Evolutionary conservation across 2,888 invertebrate genomes (phyloP).

Genomic region (Piscicola geometra): DNA sequence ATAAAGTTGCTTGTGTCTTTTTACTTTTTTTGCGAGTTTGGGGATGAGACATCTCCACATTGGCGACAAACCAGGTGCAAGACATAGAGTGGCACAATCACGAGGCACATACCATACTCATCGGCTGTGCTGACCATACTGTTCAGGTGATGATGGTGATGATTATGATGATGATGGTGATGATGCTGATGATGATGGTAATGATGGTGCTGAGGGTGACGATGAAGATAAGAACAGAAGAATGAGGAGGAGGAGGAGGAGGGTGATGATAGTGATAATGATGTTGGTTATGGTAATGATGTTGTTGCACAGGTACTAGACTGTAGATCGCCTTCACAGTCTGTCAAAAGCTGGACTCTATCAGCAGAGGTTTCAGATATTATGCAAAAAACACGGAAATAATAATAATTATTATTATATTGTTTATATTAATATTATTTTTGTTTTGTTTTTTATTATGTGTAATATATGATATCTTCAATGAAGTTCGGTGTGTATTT

Average conservation of each 20-base stretch:
- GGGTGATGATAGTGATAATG: neutral
- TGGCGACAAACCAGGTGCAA: constrained; percentile 51
- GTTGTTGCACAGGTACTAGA: constrained; percentile 66
- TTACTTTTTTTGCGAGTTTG: too few relatives aligned
- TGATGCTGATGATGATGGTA: too few relatives aligned
- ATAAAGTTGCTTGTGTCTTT: too few relatives aligned
- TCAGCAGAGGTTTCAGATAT: constrained; percentile 63
- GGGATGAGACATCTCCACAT: neutral
- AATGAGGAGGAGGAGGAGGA: too few relatives aligned
- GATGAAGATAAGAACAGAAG: too few relatives aligned
- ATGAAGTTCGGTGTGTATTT: too few relatives aligned
- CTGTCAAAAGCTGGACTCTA: constrained; percentile 52
- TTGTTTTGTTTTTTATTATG: neutral
- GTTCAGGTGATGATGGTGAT: constrained; percentile 53
- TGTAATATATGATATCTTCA: neutral
- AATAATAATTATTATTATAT: constrained; percentile 11
- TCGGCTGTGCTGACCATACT: constrained; percentile 73
- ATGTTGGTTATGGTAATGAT: neutral
- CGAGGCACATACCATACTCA: constrained; percentile 75
- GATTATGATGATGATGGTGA: neutral
- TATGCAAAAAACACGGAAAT: neutral
- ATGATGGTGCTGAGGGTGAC: too few relatives aligned
- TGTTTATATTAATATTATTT: neutral
- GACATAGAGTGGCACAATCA: constrained; percentile 53
- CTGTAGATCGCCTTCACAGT: constrained; percentile 64